Percentiles rank a stretch among this genome's conserved stretches.
phyloP scores from a whole-genome alignment of 1,140 invertebrate genomes.

The Halesus radiatus region DNA sequence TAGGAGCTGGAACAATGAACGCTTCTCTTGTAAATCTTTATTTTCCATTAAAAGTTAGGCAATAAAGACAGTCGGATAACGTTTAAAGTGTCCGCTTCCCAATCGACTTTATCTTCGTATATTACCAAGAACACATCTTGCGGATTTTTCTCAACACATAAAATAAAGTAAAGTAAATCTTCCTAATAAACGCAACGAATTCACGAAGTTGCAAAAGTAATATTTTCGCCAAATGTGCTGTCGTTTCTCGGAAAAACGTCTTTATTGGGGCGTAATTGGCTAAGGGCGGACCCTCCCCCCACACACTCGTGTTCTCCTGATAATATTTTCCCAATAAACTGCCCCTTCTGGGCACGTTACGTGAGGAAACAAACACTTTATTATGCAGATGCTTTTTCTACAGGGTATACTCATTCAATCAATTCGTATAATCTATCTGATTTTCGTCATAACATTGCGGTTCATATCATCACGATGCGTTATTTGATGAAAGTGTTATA shows the following conservation, averaged over 20 bases:
- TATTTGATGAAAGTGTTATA: no score
- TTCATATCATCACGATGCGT: no score
- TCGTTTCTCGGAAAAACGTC: constrained; percentile 52
- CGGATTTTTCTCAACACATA: constrained; percentile 38
- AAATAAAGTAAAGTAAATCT: constrained; percentile 43
- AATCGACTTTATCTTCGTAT: constrained; percentile 8
- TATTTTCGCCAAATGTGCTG: constrained; percentile 50
- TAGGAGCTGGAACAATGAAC: constrained; percentile 5
- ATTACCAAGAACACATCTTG: constrained; percentile 16
- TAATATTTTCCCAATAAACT: constrained; percentile 32
- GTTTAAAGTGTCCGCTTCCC: constrained; percentile 27
- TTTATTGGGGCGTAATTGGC: constrained; percentile 51
- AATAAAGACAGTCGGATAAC: constrained; percentile 36
- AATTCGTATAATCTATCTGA: no score
- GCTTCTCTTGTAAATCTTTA: constrained; percentile 31
- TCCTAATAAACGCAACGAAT: constrained; percentile 51
- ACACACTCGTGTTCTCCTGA: constrained; percentile 1
- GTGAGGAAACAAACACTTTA: no score
- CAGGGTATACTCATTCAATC: no score
- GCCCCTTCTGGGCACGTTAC: constrained; percentile 4
- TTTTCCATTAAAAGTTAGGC: constrained; percentile 43
- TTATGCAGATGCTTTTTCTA: no score
- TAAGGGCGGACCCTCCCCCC: constrained; percentile 1
- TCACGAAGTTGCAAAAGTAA: constrained; percentile 52
- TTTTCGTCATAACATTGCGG: no score